Evolutionary conservation across 2,113 vertebrate species (phyloP), one percentile per base, ranked within the genome.

Genomic region (Lophochroa leadbeateri): DNA sequence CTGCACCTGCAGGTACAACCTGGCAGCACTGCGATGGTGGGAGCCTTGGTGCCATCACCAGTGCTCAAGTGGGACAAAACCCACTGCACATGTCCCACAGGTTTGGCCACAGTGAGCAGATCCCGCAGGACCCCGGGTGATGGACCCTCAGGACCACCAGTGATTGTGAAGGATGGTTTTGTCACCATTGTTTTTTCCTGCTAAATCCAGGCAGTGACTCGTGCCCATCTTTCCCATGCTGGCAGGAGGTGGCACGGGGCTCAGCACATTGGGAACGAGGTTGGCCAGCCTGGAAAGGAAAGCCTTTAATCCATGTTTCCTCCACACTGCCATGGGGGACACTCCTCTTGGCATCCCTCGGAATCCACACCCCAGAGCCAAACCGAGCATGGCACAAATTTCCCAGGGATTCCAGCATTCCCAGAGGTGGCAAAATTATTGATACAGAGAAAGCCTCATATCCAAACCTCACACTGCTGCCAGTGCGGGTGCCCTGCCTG

Each of bases 61-160:
- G 13, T 16, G 33, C 57, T 15, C 67, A 43, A 15, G 18, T 3
- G 17, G 57, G 63, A 68, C 11, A 21, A 43, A 35, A 23, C 57
- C 21, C 33, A 10, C 21, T 15, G 0, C 23, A 11, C 37, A 4
- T 12, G 0, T 4, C 50, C 57, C 35, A 14, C 8, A 10, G 28
- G 8, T 5, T 3, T 43, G 63, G 43, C 53, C 17, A 7, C 17
- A 19, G 35, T 6, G 43, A 31, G 47, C 1, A 4, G 43, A 69
- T 44, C 28, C 61, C 0, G 0, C 2, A 4, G 58, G 24, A 37
- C 9, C 18, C 13, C 0, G 0, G 15, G 33, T 15, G 68, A 72
- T 11, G 17, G 41, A 39, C n/a, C 16, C 7, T 1, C 43, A 58
- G 14, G 24, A 46, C 44, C 44, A 33, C 17, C 47, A 39, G 28